Base-by-base conservation (phyloP, 2,797 vertebrate genomes). In the Onychomys arenicola region DNA sequence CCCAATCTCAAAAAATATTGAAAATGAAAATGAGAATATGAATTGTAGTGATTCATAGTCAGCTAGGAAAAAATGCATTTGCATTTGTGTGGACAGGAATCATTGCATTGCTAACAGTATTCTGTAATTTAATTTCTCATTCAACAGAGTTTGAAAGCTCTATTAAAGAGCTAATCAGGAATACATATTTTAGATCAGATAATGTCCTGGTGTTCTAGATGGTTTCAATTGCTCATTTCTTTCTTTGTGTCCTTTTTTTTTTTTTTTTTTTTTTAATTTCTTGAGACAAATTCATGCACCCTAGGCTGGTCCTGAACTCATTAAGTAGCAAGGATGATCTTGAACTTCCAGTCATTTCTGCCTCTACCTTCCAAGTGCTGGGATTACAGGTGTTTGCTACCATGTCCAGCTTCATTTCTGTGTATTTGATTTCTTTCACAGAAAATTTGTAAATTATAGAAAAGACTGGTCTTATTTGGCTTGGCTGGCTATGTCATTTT, bases 371-470 rank as follows among this genome's bases (percentile, higher is more conserved):
- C 25, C 75, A 29, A 46, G 25, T 13, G 13, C 23, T 46, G 43
- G 25, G 40, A 29, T 76, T 76, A 29, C 25, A 76, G 23, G 27
- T 83, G 12, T 83, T 16, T 83, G 59, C 17, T 1, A 40, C 81
- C 40, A 61, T 63, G 63, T 11, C 83, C 11, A 75, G 5, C 80
- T 40, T 94, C 46, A 94, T 86, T 96, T 92, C 61, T 67, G 76
- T 90, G 40, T 92, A 89, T 27, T 93, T 59, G 11, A 29, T 95
- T 32, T 63, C 88, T 96, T 97, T 95, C 86, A 19, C 23, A 71
- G 49, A 89, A 27, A 92, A 55, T 84, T 69, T 80, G 12, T 6
- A 65, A 59, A 84, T 89, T 46, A 80, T 46, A 49, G 93, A 87
- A 95, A 83, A 95, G 59, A 10, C 25, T 91, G 27, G 14, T 90